phyloP scores from a whole-genome alignment of 2,113 vertebrate genomes.

The Pheucticus melanocephalus region DNA sequence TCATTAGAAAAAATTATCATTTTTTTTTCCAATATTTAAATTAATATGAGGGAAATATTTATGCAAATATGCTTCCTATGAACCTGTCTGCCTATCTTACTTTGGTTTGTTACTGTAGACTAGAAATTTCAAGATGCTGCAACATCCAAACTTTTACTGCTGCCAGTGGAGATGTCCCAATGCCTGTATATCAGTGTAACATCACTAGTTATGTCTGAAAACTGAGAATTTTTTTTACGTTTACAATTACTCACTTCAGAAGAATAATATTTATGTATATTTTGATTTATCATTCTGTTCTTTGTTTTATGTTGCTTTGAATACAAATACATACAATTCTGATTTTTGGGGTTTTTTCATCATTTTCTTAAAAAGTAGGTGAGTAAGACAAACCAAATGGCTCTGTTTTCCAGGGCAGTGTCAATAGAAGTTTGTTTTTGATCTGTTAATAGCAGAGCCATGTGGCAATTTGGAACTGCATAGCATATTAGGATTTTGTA shows the following conservation, averaged over 20 bases:
- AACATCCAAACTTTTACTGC: neutral
- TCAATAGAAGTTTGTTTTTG: neutral
- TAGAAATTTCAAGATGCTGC: neutral
- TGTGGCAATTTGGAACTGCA: neutral
- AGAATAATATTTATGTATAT: neutral
- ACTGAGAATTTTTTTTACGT: neutral
- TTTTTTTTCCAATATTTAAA: neutral
- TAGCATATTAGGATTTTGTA: neutral
- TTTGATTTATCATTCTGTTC: neutral
- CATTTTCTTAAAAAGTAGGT: neutral
- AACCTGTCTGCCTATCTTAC: neutral
- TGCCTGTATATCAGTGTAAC: neutral
- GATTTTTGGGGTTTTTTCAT: neutral
- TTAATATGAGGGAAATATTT: neutral
- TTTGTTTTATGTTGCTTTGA: neutral
- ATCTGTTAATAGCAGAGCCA: neutral
- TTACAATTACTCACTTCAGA: neutral
- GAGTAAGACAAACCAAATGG: neutral
- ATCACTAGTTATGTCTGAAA: neutral
- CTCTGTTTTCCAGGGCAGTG: neutral
- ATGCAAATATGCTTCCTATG: neutral
- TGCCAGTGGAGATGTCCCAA: neutral
- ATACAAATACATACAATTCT: neutral
- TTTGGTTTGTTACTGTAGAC: neutral
- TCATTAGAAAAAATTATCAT: neutral